phyloP scores from a whole-genome alignment of 2,113 vertebrate species.

The Cnemophilus loriae region DNA sequence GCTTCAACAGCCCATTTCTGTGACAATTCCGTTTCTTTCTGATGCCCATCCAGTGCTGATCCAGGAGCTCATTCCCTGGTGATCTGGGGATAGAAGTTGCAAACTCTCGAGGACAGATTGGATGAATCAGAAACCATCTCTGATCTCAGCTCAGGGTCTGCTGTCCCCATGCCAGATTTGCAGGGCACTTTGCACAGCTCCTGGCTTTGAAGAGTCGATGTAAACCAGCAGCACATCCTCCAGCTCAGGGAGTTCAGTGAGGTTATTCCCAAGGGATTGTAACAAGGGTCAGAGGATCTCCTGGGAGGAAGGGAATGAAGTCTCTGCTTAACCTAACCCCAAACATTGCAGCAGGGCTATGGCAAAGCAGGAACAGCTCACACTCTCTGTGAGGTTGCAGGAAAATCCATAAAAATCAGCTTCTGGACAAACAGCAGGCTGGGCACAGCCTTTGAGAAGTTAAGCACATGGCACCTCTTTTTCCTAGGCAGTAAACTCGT shows the following conservation, averaged over 20 bases:
- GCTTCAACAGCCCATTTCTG: neutral
- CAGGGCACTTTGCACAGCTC: neutral
- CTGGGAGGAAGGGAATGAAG: neutral
- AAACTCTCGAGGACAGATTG: neutral
- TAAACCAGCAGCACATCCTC: neutral
- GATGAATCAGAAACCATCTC: neutral
- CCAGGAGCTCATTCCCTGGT: neutral
- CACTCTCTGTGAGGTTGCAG: neutral
- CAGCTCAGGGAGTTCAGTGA: rapidly evolving
- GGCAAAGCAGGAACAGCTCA: neutral
- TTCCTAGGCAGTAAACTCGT: neutral
- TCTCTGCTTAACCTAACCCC: neutral
- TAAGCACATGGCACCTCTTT: neutral
- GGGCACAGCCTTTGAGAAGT: neutral
- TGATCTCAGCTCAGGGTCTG: neutral
- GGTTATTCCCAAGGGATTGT: neutral
- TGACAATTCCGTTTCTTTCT: neutral
- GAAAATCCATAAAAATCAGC: neutral
- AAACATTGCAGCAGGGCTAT: neutral
- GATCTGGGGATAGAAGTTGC: neutral
- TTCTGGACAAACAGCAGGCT: neutral
- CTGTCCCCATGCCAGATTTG: neutral
- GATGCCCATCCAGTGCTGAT: neutral
- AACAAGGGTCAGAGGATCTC: neutral
- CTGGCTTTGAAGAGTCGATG: rapidly evolving